phyloP scores from a whole-genome alignment of 2,113 vertebrate genomes.

The Falco punctatus region DNA sequence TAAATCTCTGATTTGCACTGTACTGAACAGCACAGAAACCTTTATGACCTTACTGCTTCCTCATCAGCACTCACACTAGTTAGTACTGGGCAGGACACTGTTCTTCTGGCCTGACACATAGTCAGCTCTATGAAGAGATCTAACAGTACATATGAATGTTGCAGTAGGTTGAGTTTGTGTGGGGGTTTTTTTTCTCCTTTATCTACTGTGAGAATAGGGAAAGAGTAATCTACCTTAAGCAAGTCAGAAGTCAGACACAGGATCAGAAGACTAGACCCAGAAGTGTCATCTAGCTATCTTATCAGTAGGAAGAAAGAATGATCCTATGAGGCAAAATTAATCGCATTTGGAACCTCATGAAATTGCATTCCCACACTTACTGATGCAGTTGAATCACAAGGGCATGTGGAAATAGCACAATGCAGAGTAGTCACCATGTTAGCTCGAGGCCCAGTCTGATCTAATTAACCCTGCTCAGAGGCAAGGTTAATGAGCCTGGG shows the following conservation, averaged over 20 bases:
- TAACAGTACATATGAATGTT: neutral
- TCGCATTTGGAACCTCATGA: neutral
- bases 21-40: neutral
- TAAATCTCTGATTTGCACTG: neutral
- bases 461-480: constrained; percentile 47
- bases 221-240: neutral
- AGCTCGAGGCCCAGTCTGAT: constrained; percentile 1
- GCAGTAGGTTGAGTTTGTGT: no score
- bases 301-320: neutral
- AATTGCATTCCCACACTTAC: neutral
- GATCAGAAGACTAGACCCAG: neutral
- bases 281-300: neutral
- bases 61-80: neutral
- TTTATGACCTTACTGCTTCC: neutral
- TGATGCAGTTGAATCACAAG: neutral
- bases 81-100: neutral
- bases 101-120: neutral
- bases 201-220: neutral
- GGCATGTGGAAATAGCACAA: neutral
- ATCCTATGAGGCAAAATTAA: neutral
- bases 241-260: neutral
- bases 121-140: neutral
- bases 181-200: neutral
- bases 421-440: neutral
- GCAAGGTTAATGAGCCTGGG: constrained; percentile 30